Percentiles rank a stretch among this genome's conserved stretches.
Evolutionary conservation across 2,113 vertebrate species (phyloP).

Genomic region (Cyprinodon variegatus): DNA sequence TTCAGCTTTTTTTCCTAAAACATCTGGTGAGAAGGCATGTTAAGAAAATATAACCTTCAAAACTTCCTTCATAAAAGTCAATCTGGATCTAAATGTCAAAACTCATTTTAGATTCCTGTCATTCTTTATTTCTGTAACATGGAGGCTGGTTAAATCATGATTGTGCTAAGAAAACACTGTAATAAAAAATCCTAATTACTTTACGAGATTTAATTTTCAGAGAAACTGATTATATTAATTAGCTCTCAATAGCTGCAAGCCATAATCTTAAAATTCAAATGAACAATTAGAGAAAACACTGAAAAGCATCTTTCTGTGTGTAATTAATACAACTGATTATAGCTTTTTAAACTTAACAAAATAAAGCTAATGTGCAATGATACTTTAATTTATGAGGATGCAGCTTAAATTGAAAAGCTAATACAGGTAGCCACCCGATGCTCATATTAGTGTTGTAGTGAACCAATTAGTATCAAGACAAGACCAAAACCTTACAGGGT

Average conservation of each 20-base stretch:
- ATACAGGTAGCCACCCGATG: too few species aligned
- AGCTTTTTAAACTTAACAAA: background rate
- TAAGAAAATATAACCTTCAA: background rate
- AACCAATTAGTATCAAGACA: too few species aligned
- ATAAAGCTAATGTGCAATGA: background rate
- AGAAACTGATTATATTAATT: too few species aligned
- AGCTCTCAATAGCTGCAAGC: too few species aligned
- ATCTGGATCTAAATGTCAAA: background rate
- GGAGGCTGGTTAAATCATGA: background rate
- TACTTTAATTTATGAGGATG: background rate
- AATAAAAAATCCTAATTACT: too few species aligned
- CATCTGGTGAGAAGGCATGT: background rate
- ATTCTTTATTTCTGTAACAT: background rate
- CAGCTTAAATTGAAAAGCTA: background rate
- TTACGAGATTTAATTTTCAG: too few species aligned
- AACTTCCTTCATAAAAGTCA: background rate
- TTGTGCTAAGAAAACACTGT: background rate
- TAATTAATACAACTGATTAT: background rate
- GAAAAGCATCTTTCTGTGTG: background rate
- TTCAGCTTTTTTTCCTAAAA: background rate
- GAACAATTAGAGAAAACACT: background rate
- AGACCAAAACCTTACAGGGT: too few species aligned
- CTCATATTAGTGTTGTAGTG: too few species aligned
- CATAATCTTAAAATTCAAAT: background rate
- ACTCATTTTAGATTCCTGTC: background rate